A percentile compares a stretch with the other conserved stretches of the same genome.
These are phyloP conservation scores for Dallia pectoralis DNA, from an alignment of 2,797 vertebrate genomes.

Conservation along the genomic window DNA sequence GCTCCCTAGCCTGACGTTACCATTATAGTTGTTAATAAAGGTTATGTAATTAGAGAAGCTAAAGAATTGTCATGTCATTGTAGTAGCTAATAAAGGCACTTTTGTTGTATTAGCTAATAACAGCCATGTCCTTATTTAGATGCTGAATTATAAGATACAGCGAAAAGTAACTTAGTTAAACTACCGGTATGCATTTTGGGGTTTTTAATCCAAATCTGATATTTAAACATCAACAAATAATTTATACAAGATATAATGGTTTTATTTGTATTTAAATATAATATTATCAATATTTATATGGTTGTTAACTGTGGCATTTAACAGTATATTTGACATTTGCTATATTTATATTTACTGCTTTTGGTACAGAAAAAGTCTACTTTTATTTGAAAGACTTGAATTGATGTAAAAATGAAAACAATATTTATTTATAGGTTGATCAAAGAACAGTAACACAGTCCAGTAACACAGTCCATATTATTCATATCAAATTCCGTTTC, in stretches of 20 bases:
- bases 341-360: constrained; percentile 4
- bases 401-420: neutral
- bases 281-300: neutral
- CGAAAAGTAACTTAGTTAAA: neutral
- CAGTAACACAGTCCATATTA: neutral
- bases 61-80: neutral
- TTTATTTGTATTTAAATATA: neutral
- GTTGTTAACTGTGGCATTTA: neutral
- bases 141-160: neutral
- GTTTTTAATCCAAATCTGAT: neutral
- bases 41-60: neutral
- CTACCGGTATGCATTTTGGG: neutral
- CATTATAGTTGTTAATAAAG: neutral
- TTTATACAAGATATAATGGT: neutral
- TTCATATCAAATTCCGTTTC: constrained; percentile 3
- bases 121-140: neutral
- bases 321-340: neutral
- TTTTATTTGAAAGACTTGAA: neutral
- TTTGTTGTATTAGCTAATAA: neutral
- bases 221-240: neutral
- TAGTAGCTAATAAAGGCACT: neutral
- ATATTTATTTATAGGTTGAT: neutral
- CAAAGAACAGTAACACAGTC: constrained; percentile 11
- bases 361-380: constrained; percentile 9
- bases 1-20: no score